These are phyloP conservation scores for Chrysolina oricalcia DNA, from an alignment of 2,888 invertebrate genomes.

Conservation along the genomic window DNA sequence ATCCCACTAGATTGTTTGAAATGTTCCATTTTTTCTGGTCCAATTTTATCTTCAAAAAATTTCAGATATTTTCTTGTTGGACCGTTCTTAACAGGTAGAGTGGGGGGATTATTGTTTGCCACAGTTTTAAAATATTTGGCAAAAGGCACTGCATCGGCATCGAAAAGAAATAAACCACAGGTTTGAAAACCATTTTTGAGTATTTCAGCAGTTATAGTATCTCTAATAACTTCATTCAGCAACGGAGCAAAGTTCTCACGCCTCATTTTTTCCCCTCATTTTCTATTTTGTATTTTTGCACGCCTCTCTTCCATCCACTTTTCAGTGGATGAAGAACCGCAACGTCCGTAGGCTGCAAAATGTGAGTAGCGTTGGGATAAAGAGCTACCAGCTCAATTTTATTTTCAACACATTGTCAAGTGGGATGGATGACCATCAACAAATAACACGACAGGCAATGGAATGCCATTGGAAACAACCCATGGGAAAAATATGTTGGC, in stretches of 20 bases:
- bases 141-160: slow-evolving; percentile 44
- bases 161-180: slow-evolving; percentile 50
- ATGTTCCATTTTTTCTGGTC: not conserved
- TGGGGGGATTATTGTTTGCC: not conserved
- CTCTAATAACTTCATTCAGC: slow-evolving; percentile 38
- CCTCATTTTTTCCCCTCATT: slow-evolving; percentile 46
- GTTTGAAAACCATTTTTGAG: slow-evolving; percentile 50
- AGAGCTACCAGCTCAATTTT: slow-evolving; percentile 57
- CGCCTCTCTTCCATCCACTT: slow-evolving; percentile 56
- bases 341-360: slow-evolving; percentile 54
- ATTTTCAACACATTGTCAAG: not conserved
- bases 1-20: not conserved
- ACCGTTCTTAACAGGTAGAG: not conserved
- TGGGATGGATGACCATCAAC: not conserved
- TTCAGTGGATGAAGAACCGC: slow-evolving; percentile 58
- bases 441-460: not conserved
- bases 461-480: not conserved
- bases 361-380: slow-evolving; percentile 58
- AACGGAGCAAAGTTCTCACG: slow-evolving; percentile 48
- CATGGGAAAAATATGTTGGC: not conserved
- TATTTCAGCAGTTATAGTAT: slow-evolving; percentile 30
- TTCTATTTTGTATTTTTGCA: slow-evolving; percentile 58
- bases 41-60: not conserved
- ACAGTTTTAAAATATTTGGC: slow-evolving; percentile 36
- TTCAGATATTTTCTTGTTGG: not conserved